Evolutionary conservation across 2,888 invertebrate species (phyloP), one percentile per base, ranked within the genome.

Genomic region (Nycteola revayana): DNA sequence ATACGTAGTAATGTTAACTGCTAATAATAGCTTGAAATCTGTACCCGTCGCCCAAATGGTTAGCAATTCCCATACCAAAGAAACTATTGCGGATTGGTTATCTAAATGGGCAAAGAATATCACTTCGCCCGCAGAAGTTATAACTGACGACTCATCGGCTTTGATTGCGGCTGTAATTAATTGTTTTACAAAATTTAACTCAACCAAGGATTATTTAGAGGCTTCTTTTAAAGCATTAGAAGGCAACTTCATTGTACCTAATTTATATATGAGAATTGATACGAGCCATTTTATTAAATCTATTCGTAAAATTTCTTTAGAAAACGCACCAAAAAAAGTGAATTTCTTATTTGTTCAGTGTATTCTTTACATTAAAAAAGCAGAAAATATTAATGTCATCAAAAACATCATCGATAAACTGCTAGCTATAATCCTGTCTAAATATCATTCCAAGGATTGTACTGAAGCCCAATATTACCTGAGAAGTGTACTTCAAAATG

Each of bases 51-150:
- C 34, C 17, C 35, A 42, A 22, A 41, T 44, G 40, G 36, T 40
- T 9, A 41, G 37, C 10, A 26, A 38, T 28, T 42, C 37, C 26
- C 45, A 42, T 38, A 41, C 34, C 25, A 45, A 32, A 23, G 32
- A 41, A 31, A 41, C 41, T 11, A 42, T 37, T 41, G 8, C 37
- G 24, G 36, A 39, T 25, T 43, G 36, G 43, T 21, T 39, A 26
- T 18, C 21, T 31, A 36, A 36, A 20, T 36, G 34, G 39, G 27
- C 25, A 36, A 32, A 3, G 11, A 25, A 30, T 21, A 36, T 29
- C 31, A 9, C 7, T 32, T 31, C 34, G 17, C 40, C 44, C 1
- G 25, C 36, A 24, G 33, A 39, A 37, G 37, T 42, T 9, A 25
- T 25, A 10, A 25, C 25, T 10, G 25, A 25, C 25, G 25, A 25